Conservation (phyloP, 2,113 vertebrate species). For the Ctenodactylus gundi region DNA sequence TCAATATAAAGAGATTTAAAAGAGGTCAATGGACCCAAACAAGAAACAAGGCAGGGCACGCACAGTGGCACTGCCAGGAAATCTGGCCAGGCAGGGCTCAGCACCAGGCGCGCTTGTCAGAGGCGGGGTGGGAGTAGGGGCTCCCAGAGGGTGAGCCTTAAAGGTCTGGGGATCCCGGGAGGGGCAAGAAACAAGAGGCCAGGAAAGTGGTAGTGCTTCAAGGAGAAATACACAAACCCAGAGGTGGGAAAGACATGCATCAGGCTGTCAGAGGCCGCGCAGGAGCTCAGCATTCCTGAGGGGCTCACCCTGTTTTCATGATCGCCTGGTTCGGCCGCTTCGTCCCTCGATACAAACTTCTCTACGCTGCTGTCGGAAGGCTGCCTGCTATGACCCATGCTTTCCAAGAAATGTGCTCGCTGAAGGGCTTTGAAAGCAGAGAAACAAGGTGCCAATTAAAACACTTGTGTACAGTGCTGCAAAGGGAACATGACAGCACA, state of each 20-base stretch:
- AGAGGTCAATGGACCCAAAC: neutral
- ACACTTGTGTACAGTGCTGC: neutral
- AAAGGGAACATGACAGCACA: neutral
- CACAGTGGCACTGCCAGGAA: neutral
- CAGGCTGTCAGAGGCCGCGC: accelerated
- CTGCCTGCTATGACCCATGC: constrained; percentile 91
- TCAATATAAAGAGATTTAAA: neutral
- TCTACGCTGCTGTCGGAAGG: constrained; percentile 94
- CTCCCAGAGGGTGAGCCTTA: neutral
- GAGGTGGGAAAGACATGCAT: accelerated
- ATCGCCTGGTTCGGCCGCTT: constrained; percentile 87
- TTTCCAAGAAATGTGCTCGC: constrained; percentile 89
- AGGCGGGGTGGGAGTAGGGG: neutral
- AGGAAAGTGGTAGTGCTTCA: accelerated
- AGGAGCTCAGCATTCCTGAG: accelerated
- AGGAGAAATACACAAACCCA: neutral
- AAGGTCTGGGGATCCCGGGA: neutral
- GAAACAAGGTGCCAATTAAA: neutral
- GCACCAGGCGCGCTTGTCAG: neutral
- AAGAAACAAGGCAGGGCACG: neutral
- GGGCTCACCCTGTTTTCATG: constrained; percentile 90
- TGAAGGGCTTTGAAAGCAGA: constrained; percentile 87
- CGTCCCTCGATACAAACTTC: constrained; percentile 89
- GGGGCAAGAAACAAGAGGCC: neutral
- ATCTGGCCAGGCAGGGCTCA: neutral